phyloP scores from a whole-genome alignment of 1,140 invertebrate species.

The Bradysia coprophila region DNA sequence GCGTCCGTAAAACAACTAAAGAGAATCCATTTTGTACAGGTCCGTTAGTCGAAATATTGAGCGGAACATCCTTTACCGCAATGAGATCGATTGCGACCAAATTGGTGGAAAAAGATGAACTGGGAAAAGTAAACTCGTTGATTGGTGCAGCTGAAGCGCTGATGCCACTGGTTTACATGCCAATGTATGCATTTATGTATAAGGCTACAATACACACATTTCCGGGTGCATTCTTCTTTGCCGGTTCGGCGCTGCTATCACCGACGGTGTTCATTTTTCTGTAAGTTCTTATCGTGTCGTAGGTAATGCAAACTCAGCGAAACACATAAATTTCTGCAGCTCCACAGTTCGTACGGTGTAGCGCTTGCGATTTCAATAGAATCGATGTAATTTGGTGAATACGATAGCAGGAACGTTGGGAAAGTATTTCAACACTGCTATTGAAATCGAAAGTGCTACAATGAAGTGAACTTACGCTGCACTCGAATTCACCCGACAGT shows the following conservation, averaged over 20 bases:
- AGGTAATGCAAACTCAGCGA: too few species aligned
- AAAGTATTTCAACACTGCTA: too few species aligned
- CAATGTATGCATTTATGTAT: conserved; percentile 60
- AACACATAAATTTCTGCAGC: too few species aligned
- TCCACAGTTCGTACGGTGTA: too few species aligned
- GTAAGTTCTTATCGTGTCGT: conserved; percentile 35
- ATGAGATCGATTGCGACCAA: conserved; percentile 64
- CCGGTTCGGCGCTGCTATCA: conserved; percentile 50
- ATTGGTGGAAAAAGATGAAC: conserved; percentile 47
- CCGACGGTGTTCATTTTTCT: conserved; percentile 61
- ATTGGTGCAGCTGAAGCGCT: conserved; percentile 59
- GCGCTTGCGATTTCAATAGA: too few species aligned
- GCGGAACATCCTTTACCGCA: conserved; percentile 64
- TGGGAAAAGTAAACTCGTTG: conserved; percentile 46
- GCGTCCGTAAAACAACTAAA: too few species aligned
- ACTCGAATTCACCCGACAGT: too few species aligned
- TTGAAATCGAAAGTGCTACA: too few species aligned
- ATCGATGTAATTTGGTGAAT: too few species aligned
- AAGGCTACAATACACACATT: conserved; percentile 47
- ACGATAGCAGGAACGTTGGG: too few species aligned
- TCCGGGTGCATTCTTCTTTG: conserved; percentile 62
- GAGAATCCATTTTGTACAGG: too few species aligned
- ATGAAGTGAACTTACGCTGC: too few species aligned
- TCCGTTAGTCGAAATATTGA: conserved; percentile 55
- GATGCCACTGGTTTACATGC: conserved; percentile 60